A percentile compares a stretch with the other conserved stretches of the same genome.
Evolutionary conservation across 1,140 invertebrate species (phyloP).

Genomic region (Pseudomyrmex dendroicus): DNA sequence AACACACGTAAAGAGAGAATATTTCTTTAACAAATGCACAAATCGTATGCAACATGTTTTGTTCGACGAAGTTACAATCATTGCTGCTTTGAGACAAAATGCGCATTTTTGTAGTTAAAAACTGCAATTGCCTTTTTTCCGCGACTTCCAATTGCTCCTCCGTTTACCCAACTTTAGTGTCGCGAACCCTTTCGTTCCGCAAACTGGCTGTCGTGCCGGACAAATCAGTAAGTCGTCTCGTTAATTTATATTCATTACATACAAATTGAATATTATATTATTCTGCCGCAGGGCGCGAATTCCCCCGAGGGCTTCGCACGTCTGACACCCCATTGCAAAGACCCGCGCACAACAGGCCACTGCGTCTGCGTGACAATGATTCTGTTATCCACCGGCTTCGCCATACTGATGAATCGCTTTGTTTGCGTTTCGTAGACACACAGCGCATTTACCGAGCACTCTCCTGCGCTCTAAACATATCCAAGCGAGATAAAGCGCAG

Average conservation of each 20-base stretch:
- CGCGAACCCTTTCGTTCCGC: slow-evolving; percentile 26
- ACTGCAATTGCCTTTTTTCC: not conserved
- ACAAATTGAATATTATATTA: slow-evolving; percentile 72
- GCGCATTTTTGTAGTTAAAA: too few relatives aligned
- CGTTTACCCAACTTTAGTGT: not conserved
- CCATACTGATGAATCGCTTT: slow-evolving; percentile 60
- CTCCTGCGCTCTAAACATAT: too few relatives aligned
- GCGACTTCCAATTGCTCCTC: slow-evolving; percentile 20
- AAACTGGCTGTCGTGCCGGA: slow-evolving; percentile 10
- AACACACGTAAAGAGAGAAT: not conserved
- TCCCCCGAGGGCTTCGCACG: slow-evolving; percentile 54
- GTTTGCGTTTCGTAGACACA: slow-evolving; percentile 8
- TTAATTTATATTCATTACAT: slow-evolving; percentile 71
- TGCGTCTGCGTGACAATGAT: slow-evolving; percentile 42
- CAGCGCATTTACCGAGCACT: not conserved
- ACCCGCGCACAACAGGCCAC: not conserved
- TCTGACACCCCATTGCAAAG: not conserved
- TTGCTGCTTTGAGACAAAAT: too few relatives aligned
- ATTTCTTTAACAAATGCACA: not conserved
- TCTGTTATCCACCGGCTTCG: slow-evolving; percentile 30
- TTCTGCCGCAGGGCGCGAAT: slow-evolving; percentile 46
- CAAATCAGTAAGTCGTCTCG: slow-evolving; percentile 58
- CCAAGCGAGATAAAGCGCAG: not conserved
- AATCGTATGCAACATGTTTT: too few relatives aligned
- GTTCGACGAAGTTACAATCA: too few relatives aligned